Conservation (phyloP, 2,113 vertebrate genomes). For the Artemisiospiza belli region DNA sequence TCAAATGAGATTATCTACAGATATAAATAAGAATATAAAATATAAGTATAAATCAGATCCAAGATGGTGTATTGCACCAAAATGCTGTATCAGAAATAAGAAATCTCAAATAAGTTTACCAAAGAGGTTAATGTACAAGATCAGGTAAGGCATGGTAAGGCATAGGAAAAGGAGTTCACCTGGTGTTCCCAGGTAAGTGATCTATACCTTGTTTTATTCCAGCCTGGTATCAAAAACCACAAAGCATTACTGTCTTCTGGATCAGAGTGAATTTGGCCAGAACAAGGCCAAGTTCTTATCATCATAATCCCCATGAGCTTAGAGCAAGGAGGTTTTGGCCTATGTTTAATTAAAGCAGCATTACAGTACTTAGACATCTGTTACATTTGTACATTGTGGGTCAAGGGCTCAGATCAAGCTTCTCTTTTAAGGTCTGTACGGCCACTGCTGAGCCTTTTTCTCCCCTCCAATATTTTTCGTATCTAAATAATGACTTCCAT, state of each 20-base stretch:
- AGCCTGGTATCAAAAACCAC: background rate
- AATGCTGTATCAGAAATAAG: background rate
- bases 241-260: background rate
- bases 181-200: background rate
- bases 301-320: conserved; percentile 14
- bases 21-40: background rate
- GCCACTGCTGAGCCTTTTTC: background rate
- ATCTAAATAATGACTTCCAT: background rate
- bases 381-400: conserved; percentile 45
- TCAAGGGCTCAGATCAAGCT: background rate
- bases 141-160: background rate
- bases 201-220: background rate
- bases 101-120: background rate
- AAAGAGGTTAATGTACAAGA: background rate
- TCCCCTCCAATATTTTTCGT: background rate
- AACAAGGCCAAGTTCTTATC: conserved; percentile 19
- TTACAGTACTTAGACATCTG: conserved; percentile 56
- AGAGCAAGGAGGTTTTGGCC: conserved; percentile 21
- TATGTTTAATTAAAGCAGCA: conserved; percentile 69
- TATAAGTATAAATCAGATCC: background rate
- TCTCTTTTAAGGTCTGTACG: background rate
- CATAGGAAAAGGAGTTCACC: background rate
- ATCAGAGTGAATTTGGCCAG: background rate
- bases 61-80: background rate
- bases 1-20: background rate